These are phyloP conservation scores for Andrena fulva DNA, from an alignment of 2,888 invertebrate species.

Conservation along the genomic window DNA sequence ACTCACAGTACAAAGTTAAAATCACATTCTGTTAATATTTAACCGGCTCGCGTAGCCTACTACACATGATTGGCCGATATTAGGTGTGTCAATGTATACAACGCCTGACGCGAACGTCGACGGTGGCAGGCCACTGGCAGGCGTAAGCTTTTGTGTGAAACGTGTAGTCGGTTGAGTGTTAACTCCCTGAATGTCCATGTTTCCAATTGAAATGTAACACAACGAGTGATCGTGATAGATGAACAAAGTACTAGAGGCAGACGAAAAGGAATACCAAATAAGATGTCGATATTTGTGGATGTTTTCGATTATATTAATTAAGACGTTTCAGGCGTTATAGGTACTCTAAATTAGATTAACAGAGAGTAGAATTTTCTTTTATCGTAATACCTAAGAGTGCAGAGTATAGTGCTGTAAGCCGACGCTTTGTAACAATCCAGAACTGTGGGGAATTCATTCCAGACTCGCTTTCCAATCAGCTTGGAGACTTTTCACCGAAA, in stretches of 20 bases:
- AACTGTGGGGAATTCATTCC: not conserved
- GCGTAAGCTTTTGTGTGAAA: too few relatives aligned
- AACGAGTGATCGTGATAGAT: not conserved
- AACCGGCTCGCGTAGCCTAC: too few relatives aligned
- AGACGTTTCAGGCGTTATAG: slow-evolving; percentile 11
- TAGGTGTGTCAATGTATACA: too few relatives aligned
- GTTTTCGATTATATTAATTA: not conserved
- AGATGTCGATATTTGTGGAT: not conserved
- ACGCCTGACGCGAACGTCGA: too few relatives aligned
- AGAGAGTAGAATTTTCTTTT: slow-evolving; percentile 24
- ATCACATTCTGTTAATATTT: too few relatives aligned
- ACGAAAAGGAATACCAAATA: not conserved
- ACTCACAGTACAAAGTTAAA: not conserved
- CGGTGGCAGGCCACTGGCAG: too few relatives aligned
- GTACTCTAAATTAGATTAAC: slow-evolving; percentile 19
- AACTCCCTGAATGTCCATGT: not conserved
- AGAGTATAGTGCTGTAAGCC: slow-evolving; percentile 51
- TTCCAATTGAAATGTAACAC: not conserved
- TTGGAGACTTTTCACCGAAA: not conserved
- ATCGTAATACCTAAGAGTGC: slow-evolving; percentile 72
- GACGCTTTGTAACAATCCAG: not conserved
- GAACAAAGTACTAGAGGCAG: slow-evolving; percentile 12
- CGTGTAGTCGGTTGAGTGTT: not conserved
- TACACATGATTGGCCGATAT: too few relatives aligned
- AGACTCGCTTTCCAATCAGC: not conserved